Evolutionary conservation across 2,888 invertebrate species (phyloP), one percentile per base, ranked within the genome.

Genomic region (Tanytarsus gracilentus): DNA sequence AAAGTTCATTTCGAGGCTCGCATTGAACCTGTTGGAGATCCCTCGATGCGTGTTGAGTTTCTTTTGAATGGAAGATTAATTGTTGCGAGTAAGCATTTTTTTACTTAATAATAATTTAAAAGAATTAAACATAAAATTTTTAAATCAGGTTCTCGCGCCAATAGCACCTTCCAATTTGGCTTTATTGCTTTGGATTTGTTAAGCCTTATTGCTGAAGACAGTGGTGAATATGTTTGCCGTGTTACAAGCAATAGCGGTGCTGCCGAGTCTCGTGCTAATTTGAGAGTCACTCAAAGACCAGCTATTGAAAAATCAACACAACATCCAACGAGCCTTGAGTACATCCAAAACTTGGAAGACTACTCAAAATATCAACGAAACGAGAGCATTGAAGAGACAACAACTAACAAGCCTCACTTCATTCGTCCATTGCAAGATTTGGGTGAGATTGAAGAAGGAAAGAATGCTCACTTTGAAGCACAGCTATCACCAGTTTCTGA

Each of bases 1-100:
- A 85, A 90, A 71, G 85, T 93, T 69, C 94, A 96, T 78, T 94
- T 98, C 79, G 97, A 98, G 78, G 96, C 95, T 71, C 87, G 94
- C 75, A 89, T 97, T 76, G 90, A 92, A 76, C 97, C 97, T 66
- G 90, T 95, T 69, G 95, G 95, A 66, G 97, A 98, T 76, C 94
- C 96, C 64, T 88, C 87, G 55, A 92, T 97, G 92, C 85, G 85
- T 69, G 90, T 97, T 67, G 94, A 96, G 77, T 98, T 96, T 96
- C 91, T 85, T 71, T 83, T 88, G 70, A 93, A 97, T 75, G 94
- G 93, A 68, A 83, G 84, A 77, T 87, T 89, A 70, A 81, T 97
- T 68, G 85, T 87, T 81, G 92, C 92, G 71, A 92, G 95, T 94
- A 77, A 80, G 88, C 79, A 65, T 49, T 27, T 14, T 49, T 16